Conservation (phyloP, 2,113 vertebrate species). For the Pseudonaja textilis region DNA sequence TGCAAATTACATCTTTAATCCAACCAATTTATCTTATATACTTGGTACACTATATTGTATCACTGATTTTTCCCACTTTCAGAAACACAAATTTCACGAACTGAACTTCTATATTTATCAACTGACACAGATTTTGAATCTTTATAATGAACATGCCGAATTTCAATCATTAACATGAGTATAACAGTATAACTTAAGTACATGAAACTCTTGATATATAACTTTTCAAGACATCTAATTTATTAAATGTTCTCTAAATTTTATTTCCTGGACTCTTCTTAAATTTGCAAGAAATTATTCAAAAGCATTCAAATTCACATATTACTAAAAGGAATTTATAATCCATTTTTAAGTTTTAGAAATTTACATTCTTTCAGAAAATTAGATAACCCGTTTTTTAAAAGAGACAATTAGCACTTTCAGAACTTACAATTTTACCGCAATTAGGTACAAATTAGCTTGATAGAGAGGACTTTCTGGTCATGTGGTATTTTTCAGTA, state of each 20-base stretch:
- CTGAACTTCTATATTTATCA: background rate
- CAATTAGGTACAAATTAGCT: conserved; percentile 51
- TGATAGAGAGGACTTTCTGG: conserved; percentile 51
- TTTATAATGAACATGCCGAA: background rate
- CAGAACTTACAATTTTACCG: conserved; percentile 36
- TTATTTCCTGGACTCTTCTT: background rate
- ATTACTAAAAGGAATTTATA: background rate
- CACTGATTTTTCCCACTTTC: background rate
- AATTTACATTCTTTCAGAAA: conserved; percentile 24
- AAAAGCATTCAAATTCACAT: background rate
- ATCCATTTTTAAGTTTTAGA: background rate
- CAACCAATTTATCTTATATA: background rate
- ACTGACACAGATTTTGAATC: background rate
- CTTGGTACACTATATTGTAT: background rate
- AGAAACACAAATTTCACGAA: background rate
- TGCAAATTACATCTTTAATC: background rate
- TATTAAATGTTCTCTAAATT: background rate
- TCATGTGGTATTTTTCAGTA: conserved; percentile 46
- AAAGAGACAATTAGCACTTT: conserved; percentile 51
- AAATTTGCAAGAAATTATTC: background rate
- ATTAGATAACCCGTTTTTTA: background rate
- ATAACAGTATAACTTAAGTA: background rate
- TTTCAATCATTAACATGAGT: background rate
- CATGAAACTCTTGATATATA: background rate
- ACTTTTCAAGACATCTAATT: background rate